phyloP scores from a whole-genome alignment of 2,888 invertebrate species.

The Dendrolimus houi region DNA sequence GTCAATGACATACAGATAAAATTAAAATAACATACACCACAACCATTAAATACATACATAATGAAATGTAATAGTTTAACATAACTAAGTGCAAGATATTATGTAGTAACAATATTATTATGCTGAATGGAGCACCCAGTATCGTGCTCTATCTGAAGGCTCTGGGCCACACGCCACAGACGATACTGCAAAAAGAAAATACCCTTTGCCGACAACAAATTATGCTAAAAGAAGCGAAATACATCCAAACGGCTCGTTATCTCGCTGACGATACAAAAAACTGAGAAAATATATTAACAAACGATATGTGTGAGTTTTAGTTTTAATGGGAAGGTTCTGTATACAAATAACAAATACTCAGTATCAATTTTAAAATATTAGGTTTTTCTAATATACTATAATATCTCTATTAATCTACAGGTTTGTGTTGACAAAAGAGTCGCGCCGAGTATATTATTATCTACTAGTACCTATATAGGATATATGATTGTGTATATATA shows the following conservation, averaged over 20 bases:
- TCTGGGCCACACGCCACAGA: slow-evolving; percentile 8
- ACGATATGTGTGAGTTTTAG: background rate
- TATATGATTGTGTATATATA: too few species aligned
- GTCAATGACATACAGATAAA: too few species aligned
- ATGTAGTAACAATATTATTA: background rate
- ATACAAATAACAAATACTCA: background rate
- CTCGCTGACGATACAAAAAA: slow-evolving; percentile 52
- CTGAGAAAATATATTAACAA: slow-evolving; percentile 42
- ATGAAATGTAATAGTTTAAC: too few species aligned
- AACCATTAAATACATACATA: too few species aligned
- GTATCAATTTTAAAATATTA: too few species aligned
- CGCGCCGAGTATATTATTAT: too few species aligned
- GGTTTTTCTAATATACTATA: too few species aligned
- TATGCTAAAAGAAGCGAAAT: slow-evolving; percentile 34
- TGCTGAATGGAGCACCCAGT: background rate
- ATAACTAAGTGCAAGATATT: background rate
- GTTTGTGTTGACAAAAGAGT: too few species aligned
- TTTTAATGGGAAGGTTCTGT: background rate
- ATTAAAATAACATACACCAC: too few species aligned
- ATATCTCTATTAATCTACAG: too few species aligned
- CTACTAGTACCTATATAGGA: too few species aligned
- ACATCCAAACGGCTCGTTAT: slow-evolving; percentile 44
- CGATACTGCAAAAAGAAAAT: slow-evolving; percentile 24
- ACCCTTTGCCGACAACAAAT: slow-evolving; percentile 32
- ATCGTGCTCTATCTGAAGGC: background rate